phyloP scores from a whole-genome alignment of 1,140 invertebrate genomes.

The Ladona fulva region DNA sequence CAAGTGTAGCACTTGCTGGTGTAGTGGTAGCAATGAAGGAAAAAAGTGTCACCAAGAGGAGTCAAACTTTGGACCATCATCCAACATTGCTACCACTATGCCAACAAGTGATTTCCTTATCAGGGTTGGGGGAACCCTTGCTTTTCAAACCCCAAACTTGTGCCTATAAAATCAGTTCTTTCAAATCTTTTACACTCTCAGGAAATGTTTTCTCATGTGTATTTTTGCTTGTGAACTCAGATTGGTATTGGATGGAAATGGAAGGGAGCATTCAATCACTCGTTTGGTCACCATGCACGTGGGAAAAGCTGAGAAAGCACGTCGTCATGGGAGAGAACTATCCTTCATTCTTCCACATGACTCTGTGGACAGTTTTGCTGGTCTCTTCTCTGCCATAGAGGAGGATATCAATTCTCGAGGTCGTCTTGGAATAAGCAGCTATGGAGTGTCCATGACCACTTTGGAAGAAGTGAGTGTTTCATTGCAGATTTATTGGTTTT shows the following conservation, averaged over 20 bases:
- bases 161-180: no score
- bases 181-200: no score
- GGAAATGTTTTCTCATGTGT: no score
- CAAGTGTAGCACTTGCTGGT: no score
- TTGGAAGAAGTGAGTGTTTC: slow-evolving; percentile 65
- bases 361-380: slow-evolving; percentile 60
- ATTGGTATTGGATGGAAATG: slow-evolving; percentile 43
- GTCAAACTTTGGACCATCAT: no score
- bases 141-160: no score
- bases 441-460: slow-evolving; percentile 88
- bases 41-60: no score
- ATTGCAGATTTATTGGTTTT: neutral
- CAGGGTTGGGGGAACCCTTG: no score
- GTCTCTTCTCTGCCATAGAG: slow-evolving; percentile 64
- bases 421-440: slow-evolving; percentile 66
- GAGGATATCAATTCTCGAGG: slow-evolving; percentile 56
- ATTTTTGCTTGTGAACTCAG: slow-evolving; percentile 27
- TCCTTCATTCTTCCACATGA: slow-evolving; percentile 68
- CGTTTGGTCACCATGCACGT: slow-evolving; percentile 55
- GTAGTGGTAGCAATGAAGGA: no score
- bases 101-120: no score
- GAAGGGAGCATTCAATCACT: slow-evolving; percentile 48
- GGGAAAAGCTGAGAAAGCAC: slow-evolving; percentile 55
- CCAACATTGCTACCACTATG: no score
- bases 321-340: slow-evolving; percentile 61